Base-by-base conservation (phyloP, 2,888 invertebrate species). In the Catocala fraxini region DNA sequence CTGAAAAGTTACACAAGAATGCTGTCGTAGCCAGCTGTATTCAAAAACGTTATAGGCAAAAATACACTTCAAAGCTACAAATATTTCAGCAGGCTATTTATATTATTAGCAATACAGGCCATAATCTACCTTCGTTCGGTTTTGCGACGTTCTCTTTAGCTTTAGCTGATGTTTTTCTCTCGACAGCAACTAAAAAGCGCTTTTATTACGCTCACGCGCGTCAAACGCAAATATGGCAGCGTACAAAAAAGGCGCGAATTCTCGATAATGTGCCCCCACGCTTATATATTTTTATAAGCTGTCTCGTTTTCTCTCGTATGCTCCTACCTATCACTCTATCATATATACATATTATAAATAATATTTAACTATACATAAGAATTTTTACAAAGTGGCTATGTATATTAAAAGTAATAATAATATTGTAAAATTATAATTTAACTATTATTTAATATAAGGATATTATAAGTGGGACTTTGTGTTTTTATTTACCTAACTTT, bases 361-460 rank as follows among this genome's bases (percentile, higher is more conserved):
- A 63, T 70, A 79, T 73, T 72, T 75, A 74, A 77, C 70, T 75
- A 73, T 71, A 70, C 35, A 56, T 84, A 83, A 84, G 82, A 83
- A 80, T 89, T 90, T 91, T 86, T 91, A 92, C 86, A 89, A 89
- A 86, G 79, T 91, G 89, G 89, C 91, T 91, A 90, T 90, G 87
- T 89, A 89, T 88, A 86, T 87, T 87, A 86, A 84, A 81, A 86
- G 82, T 91, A 46, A 46, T 46, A 46, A 84, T 88, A 87, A 88
- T 86, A 86, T 85, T 90, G 85, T 90, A 85, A 88, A 90, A 88
- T 88, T 85, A 81, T 88, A 88, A 89, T 90, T 87, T 89, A 87
- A 90, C 85, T 83, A 81, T 83, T 79, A 85, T 87, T 77, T 84
- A 81, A 88, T 92, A 92, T 91, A 93, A 92, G 88, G 84, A 67